Conservation (phyloP, 2,888 invertebrate genomes). For the Heliothis peltigera region DNA sequence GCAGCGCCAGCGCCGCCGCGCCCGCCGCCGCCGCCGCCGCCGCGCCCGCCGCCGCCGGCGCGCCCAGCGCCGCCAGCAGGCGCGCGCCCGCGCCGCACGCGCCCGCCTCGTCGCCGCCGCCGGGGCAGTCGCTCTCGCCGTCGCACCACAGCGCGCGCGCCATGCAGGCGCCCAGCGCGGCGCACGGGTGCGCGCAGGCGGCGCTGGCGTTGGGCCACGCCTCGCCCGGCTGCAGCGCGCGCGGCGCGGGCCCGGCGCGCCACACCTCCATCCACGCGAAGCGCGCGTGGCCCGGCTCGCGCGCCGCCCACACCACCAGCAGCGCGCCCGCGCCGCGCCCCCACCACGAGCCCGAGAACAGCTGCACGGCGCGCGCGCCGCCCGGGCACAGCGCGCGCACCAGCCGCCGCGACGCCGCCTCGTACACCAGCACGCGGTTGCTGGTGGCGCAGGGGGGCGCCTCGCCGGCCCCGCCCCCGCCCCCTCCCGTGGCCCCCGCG, state of each 20-base stretch:
- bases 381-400: constrained; percentile 93
- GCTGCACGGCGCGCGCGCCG: constrained; percentile 91
- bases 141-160: constrained; percentile 93
- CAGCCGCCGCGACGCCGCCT: constrained; percentile 91
- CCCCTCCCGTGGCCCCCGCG: too few species aligned
- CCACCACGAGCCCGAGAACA: constrained; percentile 95
- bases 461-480: constrained; percentile 84
- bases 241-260: constrained; percentile 63
- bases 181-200: constrained; percentile 87
- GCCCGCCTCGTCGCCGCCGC: constrained; percentile 89
- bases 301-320: constrained; percentile 95
- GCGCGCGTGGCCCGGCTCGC: constrained; percentile 94
- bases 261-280: constrained; percentile 92
- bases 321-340: constrained; percentile 91
- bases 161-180: constrained; percentile 94
- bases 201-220: constrained; percentile 77
- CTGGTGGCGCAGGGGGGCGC: constrained; percentile 93
- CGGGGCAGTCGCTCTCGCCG: constrained; percentile 86
- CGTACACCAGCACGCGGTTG: constrained; percentile 95
- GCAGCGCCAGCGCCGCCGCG: constrained; percentile 85
- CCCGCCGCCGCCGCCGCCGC: constrained; percentile 75
- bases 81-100: constrained; percentile 89
- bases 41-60: constrained; percentile 91
- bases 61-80: constrained; percentile 90
- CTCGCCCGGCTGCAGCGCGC: constrained; percentile 81